These are phyloP conservation scores for Stramonita haemastoma DNA, from an alignment of 2,888 invertebrate species.

Conservation along the genomic window DNA sequence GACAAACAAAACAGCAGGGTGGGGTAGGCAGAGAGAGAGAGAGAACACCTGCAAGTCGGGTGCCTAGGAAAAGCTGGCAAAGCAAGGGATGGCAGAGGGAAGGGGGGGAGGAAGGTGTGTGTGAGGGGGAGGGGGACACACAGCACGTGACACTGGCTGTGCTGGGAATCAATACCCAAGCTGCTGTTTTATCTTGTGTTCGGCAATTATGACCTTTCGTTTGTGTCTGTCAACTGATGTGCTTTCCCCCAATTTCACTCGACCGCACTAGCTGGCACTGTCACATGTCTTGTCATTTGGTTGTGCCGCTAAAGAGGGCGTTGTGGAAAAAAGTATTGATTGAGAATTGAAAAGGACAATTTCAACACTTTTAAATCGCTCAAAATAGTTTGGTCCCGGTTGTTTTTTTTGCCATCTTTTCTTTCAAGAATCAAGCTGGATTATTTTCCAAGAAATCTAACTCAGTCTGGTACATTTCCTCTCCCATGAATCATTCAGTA, in stretches of 20 bases:
- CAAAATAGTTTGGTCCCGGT: neutral
- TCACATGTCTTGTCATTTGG: neutral
- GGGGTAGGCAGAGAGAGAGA: neutral
- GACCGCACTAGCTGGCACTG: neutral
- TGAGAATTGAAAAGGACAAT: neutral
- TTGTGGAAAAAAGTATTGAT: neutral
- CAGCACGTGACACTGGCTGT: constrained; percentile 21
- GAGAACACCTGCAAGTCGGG: neutral
- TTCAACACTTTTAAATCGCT: neutral
- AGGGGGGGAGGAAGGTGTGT: constrained; percentile 6
- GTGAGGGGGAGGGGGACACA: neutral
- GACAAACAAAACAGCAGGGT: constrained; percentile 1
- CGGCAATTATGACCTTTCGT: constrained; percentile 31
- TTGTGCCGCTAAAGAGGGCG: neutral
- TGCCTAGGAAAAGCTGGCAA: neutral
- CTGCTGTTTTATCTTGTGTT: constrained; percentile 27
- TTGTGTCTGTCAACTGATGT: constrained; percentile 10
- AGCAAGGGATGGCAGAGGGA: neutral
- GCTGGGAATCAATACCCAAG: constrained; percentile 37
- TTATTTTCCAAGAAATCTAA: no score
- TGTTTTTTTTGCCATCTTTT: no score
- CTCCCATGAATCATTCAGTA: no score
- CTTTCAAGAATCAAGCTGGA: no score
- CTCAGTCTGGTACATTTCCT: no score
- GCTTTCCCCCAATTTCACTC: constrained; percentile 18